Conservation (phyloP, 2,888 invertebrate genomes). For the Camponotus fellah region DNA sequence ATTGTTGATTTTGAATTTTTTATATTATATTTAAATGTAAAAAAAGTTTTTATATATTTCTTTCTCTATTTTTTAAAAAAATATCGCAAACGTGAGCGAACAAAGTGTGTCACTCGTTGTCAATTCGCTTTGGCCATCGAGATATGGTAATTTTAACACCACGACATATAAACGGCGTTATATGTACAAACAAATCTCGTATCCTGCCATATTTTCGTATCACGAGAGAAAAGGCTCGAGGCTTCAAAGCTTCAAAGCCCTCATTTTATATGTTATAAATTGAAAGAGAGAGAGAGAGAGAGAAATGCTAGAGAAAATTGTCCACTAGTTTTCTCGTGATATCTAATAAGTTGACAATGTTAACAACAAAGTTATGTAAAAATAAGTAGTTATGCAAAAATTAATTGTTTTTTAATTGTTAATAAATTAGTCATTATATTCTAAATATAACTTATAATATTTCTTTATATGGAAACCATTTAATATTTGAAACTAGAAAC, state of each 20-base stretch:
- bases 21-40: background rate
- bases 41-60: background rate
- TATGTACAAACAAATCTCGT: conserved; percentile 20
- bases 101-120: background rate
- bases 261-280: conserved; percentile 12
- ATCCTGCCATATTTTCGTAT: background rate
- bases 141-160: conserved; percentile 12
- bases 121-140: background rate
- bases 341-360: background rate
- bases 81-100: conserved; percentile 2
- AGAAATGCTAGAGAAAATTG: background rate
- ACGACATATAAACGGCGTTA: conserved; percentile 1
- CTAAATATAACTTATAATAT: background rate
- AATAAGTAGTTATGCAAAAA: conserved; percentile 16
- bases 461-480: background rate
- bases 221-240: conserved; percentile 1
- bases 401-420: background rate
- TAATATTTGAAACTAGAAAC: no score
- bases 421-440: background rate
- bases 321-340: background rate
- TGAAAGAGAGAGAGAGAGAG: conserved; percentile 26
- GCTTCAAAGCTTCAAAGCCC: conserved; percentile 17
- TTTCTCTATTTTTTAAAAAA: background rate
- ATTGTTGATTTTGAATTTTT: no score
- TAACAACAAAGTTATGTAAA: background rate